phyloP scores from a whole-genome alignment of 1,140 invertebrate genomes.

The Drosophila carrolli region DNA sequence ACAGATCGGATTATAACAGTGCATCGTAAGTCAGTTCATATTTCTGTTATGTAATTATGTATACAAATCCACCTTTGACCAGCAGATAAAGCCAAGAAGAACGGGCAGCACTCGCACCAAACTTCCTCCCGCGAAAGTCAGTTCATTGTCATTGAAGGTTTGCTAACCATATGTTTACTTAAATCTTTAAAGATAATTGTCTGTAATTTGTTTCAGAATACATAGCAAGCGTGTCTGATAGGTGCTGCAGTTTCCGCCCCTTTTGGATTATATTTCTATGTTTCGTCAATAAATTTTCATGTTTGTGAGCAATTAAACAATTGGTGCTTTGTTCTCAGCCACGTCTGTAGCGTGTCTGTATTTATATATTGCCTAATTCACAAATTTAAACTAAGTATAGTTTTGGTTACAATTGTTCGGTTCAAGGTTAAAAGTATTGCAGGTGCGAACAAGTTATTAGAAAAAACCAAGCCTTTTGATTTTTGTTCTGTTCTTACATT shows the following conservation, averaged over 20 bases:
- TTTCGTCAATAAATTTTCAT: constrained; percentile 58
- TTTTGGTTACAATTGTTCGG: constrained; percentile 37
- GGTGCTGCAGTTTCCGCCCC: background rate
- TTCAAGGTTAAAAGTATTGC: constrained; percentile 32
- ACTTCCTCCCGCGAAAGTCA: constrained; percentile 71
- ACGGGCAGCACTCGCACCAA: constrained; percentile 70
- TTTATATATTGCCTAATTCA: constrained; percentile 54
- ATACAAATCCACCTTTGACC: background rate
- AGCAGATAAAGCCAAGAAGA: constrained; percentile 77
- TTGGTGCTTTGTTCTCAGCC: constrained; percentile 52
- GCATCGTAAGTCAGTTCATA: constrained; percentile 84
- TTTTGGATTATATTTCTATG: constrained; percentile 45
- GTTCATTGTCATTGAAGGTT: constrained; percentile 80
- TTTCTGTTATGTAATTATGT: background rate
- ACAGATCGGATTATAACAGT: constrained; percentile 87
- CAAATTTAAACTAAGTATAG: constrained; percentile 37
- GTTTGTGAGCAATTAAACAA: constrained; percentile 35
- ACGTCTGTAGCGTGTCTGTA: constrained; percentile 51
- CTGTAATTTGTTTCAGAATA: constrained; percentile 48
- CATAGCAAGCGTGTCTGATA: constrained; percentile 35
- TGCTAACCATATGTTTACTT: background rate
- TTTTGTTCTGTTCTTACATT: constrained; percentile 15
- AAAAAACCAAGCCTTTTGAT: constrained; percentile 36
- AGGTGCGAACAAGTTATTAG: constrained; percentile 15
- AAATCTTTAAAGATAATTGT: background rate